Percentiles rank a stretch among this genome's conserved stretches.
phyloP scores from a whole-genome alignment of 2,888 invertebrate species.

The Aspidiotus destructor region DNA sequence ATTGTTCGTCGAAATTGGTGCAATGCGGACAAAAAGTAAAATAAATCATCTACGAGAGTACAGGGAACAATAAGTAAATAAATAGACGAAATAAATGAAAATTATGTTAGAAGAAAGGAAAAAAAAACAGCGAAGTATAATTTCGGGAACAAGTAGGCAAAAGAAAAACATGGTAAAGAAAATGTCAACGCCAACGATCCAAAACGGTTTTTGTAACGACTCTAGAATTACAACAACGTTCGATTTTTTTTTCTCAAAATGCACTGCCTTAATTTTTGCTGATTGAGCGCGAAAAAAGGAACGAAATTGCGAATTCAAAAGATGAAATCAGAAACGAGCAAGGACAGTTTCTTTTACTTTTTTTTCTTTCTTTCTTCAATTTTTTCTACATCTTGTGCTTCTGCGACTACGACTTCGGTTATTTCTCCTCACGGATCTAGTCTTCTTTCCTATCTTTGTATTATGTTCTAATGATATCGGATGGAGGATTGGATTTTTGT shows the following conservation, averaged over 20 bases:
- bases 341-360: conserved; percentile 26
- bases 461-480: conserved; percentile 32
- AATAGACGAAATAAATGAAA: not conserved
- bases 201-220: conserved; percentile 17
- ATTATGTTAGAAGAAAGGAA: not conserved
- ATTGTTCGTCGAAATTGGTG: conserved; percentile 23
- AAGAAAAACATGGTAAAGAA: not conserved
- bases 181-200: not conserved
- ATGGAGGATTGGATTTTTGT: conserved; percentile 31
- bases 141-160: not conserved
- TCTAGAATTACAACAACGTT: conserved; percentile 29
- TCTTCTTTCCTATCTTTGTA: conserved; percentile 8
- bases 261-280: conserved; percentile 31
- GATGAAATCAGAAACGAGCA: conserved; percentile 26
- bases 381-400: not conserved
- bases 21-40: conserved; percentile 24
- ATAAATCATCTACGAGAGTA: conserved; percentile 24
- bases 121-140: not conserved
- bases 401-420: not conserved
- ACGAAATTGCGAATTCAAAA: conserved; percentile 28
- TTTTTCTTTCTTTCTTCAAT: conserved; percentile 22
- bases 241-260: conserved; percentile 21
- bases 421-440: no score
- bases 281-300: conserved; percentile 19
- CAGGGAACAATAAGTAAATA: not conserved